Percentiles rank a stretch among this genome's conserved stretches.
Conservation (phyloP, 2,113 vertebrate species). For the Pelmatolapia mariae region DNA sequence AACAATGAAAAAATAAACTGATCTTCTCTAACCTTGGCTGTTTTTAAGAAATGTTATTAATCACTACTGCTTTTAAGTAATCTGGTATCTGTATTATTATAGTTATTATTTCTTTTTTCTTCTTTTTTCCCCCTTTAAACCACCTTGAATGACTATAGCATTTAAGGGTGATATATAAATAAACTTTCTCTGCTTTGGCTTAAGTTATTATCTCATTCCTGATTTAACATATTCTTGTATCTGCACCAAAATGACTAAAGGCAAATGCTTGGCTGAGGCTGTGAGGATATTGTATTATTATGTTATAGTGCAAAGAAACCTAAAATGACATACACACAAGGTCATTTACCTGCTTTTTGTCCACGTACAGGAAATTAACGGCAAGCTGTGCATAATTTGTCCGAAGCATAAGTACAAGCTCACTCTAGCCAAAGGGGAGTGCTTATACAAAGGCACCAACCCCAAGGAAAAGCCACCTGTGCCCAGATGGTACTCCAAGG, state of each 20-base stretch:
- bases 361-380: constrained; percentile 76
- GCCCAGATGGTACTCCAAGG: constrained; percentile 83
- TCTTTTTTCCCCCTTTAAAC: neutral
- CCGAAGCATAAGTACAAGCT: constrained; percentile 94
- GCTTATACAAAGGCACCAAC: constrained; percentile 78
- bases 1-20: neutral
- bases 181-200: neutral
- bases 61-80: neutral
- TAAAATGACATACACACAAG: neutral
- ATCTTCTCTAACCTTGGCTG: neutral
- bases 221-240: neutral
- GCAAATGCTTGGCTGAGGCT: neutral
- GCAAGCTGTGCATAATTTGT: constrained; percentile 85
- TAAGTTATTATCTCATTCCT: neutral
- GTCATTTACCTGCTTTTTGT: neutral
- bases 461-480: constrained; percentile 64
- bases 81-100: neutral
- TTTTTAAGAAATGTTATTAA: neutral
- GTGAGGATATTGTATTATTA: neutral
- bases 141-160: neutral
- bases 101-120: neutral
- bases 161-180: neutral
- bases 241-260: neutral
- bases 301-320: neutral
- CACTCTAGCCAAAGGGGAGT: constrained; percentile 82